phyloP scores from a whole-genome alignment of 2,797 vertebrate genomes.

The Aplochiton taeniatus region DNA sequence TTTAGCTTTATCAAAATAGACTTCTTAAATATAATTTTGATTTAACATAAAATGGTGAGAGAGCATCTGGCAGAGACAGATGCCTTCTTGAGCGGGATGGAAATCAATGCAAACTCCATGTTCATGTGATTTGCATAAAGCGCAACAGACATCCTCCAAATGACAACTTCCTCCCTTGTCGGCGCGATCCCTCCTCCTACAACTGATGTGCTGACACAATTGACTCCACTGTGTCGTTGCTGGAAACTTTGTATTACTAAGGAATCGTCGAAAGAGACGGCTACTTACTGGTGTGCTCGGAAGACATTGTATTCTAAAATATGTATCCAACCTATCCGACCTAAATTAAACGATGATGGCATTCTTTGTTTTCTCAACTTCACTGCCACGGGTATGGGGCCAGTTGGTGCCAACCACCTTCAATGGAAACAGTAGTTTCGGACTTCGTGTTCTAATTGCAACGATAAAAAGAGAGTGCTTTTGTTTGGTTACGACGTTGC shows the following conservation, averaged over 20 bases:
- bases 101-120: not conserved
- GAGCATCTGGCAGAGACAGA: too few relatives aligned
- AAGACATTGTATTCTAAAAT: not conserved
- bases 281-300: constrained; percentile 22
- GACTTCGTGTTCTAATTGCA: constrained; percentile 42
- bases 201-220: constrained; percentile 34
- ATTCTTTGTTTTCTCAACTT: constrained; percentile 27
- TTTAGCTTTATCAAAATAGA: too few relatives aligned
- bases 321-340: constrained; percentile 7
- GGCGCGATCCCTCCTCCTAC: constrained; percentile 36
- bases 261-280: constrained; percentile 24
- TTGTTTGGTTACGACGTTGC: constrained; percentile 31
- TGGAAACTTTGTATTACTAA: constrained; percentile 68
- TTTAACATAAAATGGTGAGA: too few relatives aligned
- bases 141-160: constrained; percentile 5
- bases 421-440: constrained; percentile 53
- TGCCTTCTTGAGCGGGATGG: not conserved
- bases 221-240: constrained; percentile 45
- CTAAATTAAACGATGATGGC: constrained; percentile 54
- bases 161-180: constrained; percentile 47
- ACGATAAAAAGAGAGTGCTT: constrained; percentile 33
- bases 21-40: too few relatives aligned
- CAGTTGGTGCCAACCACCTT: constrained; percentile 47
- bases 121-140: not conserved
- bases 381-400: constrained; percentile 43